Conservation (phyloP, 2,888 invertebrate species). For the Caenorhabditis becei region DNA sequence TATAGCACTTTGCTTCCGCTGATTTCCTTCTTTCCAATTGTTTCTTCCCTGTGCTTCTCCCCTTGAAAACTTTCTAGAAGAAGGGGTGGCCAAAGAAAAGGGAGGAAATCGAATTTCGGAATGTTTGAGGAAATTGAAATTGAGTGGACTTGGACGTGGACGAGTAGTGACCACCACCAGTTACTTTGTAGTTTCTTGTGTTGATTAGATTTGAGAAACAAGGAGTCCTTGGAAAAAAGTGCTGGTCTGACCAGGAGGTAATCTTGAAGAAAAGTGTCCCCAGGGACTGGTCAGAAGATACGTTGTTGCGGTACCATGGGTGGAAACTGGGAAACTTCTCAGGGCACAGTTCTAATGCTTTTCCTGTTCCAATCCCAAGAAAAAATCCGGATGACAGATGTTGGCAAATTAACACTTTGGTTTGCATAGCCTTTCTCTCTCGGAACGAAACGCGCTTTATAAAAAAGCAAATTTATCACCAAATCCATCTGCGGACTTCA, state of each 20-base stretch:
- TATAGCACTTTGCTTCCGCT: constrained; percentile 55
- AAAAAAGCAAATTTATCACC: constrained; percentile 57
- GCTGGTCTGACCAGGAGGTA: constrained; percentile 52
- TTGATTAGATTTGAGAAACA: constrained; percentile 54
- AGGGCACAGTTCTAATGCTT: not conserved
- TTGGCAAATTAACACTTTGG: constrained; percentile 10
- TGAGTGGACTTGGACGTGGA: constrained; percentile 38
- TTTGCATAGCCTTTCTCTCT: not conserved
- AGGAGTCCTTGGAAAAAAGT: constrained; percentile 41
- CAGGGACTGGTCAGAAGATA: too few species aligned
- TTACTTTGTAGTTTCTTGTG: constrained; percentile 42
- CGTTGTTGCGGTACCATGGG: too few species aligned
- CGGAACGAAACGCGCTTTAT: constrained; percentile 15
- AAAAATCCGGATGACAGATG: too few species aligned
- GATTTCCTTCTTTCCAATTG: constrained; percentile 33
- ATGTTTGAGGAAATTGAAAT: constrained; percentile 60
- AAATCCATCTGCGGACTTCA: constrained; percentile 59
- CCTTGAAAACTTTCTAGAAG: constrained; percentile 53
- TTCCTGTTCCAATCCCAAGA: constrained; percentile 29
- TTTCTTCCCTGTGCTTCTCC: constrained; percentile 43
- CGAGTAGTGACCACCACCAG: constrained; percentile 43
- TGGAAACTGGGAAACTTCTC: too few species aligned
- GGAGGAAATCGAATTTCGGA: constrained; percentile 58
- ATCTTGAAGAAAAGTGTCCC: constrained; percentile 6
- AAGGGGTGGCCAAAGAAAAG: not conserved